Evolutionary conservation across 2,113 vertebrate genomes (phyloP), one percentile per base, ranked within the genome.

Genomic region (Plotosus lineatus): DNA sequence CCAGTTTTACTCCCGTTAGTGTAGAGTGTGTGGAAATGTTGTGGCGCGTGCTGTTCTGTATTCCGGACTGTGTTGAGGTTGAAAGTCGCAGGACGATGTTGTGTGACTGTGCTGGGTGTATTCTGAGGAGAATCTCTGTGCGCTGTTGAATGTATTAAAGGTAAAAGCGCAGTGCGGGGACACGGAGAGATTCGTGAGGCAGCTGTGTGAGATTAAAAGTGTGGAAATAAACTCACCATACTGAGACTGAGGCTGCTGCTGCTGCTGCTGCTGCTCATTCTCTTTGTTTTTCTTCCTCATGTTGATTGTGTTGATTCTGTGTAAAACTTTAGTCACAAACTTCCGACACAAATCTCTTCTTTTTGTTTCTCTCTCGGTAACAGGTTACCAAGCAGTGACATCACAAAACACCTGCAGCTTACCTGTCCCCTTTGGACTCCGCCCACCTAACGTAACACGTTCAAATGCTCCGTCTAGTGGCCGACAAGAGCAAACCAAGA

Each of bases 201-300:
- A n/a, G n/a, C n/a, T n/a, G n/a, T n/a, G 44, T 8, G 42, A 17
- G 23, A 31, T 10, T 23, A 14, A 40, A 14, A 2, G 31, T 77
- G 15, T 48, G 26, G 14, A 10, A 26, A 15, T 58, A 5, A 38
- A 86, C 93, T 93, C 89, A 94, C 93, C 93, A n/a, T 92, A 91
- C 51, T 89, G 87, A 36, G 89, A 23, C 4, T 68, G 69, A 19
- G 53, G 85, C 42, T 66, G 66, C 17, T 63, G 86, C 46, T 68
- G 69, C 19, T 58, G 85, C 42, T 66, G 66, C 17, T 63, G 86
- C 46, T 88, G 9, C 2, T 81, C 80, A 21, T 66, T 76, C 46
- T 91, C 85, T 33, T 87, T 31, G 56, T 76, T 90, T 3, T 86
- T 86, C 84, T 85, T 87, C 6, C 90, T 90, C 92, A 93, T 93